Conservation (phyloP, 1,140 invertebrate genomes). For the Drosophila nannoptera region DNA sequence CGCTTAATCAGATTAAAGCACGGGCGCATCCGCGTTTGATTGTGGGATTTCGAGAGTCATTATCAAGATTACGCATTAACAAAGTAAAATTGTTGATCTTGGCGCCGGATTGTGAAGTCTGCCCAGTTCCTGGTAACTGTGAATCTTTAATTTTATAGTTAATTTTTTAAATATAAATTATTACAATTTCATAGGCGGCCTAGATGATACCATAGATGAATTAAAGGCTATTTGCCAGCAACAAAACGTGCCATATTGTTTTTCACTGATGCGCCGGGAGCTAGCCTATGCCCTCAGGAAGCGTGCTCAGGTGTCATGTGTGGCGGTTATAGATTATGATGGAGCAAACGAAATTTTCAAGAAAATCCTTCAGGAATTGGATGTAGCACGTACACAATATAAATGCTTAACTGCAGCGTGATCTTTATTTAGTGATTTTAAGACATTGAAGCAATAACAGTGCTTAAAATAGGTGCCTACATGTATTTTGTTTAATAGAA, state of each 20-base stretch:
- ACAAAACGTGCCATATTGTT: conserved; percentile 62
- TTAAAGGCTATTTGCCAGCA: conserved; percentile 62
- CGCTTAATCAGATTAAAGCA: conserved; percentile 82
- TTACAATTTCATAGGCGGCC: conserved; percentile 38
- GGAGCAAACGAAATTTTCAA: conserved; percentile 55
- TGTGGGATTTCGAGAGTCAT: conserved; percentile 82
- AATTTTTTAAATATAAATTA: neutral
- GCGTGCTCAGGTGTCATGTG: conserved; percentile 68
- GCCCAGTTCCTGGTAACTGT: conserved; percentile 40
- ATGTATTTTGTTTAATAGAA: neutral
- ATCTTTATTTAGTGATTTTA: conserved; percentile 50
- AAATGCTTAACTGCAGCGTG: conserved; percentile 45
- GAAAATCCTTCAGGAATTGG: conserved; percentile 50
- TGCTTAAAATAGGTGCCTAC: conserved; percentile 42
- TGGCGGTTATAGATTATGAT: conserved; percentile 71
- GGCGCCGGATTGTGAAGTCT: conserved; percentile 80
- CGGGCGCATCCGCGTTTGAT: conserved; percentile 81
- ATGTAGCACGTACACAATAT: conserved; percentile 49
- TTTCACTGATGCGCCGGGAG: conserved; percentile 58
- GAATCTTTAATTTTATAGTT: neutral
- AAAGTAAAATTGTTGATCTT: conserved; percentile 83
- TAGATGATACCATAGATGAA: conserved; percentile 59
- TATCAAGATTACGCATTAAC: conserved; percentile 81
- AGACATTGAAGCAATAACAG: conserved; percentile 9
- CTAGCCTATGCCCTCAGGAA: conserved; percentile 64